Base-by-base conservation (phyloP, 2,113 vertebrate species). In the Uria lomvia region DNA sequence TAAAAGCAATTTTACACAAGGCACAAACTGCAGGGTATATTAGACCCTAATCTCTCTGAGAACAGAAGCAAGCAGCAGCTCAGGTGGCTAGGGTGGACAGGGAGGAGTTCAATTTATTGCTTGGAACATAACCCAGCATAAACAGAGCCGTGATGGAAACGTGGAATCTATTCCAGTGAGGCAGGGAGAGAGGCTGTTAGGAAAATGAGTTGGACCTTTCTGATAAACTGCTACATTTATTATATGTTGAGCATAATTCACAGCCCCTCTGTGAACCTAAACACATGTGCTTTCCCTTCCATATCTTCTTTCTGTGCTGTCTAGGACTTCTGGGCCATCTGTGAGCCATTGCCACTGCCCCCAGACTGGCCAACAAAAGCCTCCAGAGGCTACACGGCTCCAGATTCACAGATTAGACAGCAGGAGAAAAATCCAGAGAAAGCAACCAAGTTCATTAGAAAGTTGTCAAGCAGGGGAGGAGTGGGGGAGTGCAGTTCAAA, bases 161-260 rank as follows among this genome's bases (percentile, higher is more conserved):
- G 2, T 17, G 36, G 65, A 92, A 45, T 38, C 72, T 40, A 29
- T 82, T 85, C 40, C 9, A 5, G 65, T 0, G 9, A 91, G 75
- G 73, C 86, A 56, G 52, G 55, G 84, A 59, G 74, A 86, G 74
- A 73, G 43, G 52, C 71, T 94, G 45, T 68, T 75, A 93, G 74
- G 84, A 86, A 84, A 93, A 96, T 29, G 36, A 87, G 38, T 38
- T 76, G 78, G 71, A 50, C 38, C 56, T 74, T 91, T 78, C 53
- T 32, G 91, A 96, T 70, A 82, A 90, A 66, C 91, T 84, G 65
- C 68, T 85, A 34, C 74, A 70, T 72, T 94, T 40, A 66, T 90
- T 88, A 36, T 4, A 19, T 7, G 12, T 17, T 40, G n/a, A 88
- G 27, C 16, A 45, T 60, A 81, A 81, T 66, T 88, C 93, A 86